Evolutionary conservation across 2,797 vertebrate species (phyloP).

Genomic region (Lacerta viridis): DNA sequence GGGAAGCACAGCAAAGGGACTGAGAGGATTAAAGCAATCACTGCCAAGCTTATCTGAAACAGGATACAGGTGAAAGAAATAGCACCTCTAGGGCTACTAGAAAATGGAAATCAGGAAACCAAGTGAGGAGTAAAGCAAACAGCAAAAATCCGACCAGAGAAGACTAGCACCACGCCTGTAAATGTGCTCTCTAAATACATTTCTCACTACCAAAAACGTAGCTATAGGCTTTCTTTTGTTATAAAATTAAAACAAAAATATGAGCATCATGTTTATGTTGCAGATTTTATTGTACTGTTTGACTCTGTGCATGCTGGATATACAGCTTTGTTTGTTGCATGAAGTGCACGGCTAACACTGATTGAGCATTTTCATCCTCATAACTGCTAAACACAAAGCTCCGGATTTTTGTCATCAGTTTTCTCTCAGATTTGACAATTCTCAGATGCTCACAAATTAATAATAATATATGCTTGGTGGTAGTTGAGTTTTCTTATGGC

Average conservation of each 20-base stretch:
- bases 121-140: background rate
- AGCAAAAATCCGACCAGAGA: background rate
- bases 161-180: background rate
- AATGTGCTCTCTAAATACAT: background rate
- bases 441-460: background rate
- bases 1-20: background rate
- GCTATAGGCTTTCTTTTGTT: background rate
- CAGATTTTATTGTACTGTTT: background rate
- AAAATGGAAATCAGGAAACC: background rate
- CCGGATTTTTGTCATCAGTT: background rate
- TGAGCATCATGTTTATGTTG: background rate
- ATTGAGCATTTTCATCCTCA: background rate
- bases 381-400: background rate
- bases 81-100: background rate
- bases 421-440: background rate
- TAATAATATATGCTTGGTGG: background rate
- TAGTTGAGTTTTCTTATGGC: background rate
- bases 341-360: background rate
- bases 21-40: background rate
- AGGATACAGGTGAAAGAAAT: background rate
- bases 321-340: background rate
- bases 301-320: background rate
- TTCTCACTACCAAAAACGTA: background rate
- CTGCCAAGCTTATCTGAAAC: background rate
- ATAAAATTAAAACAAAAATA: background rate